These are phyloP conservation scores for Wasmannia auropunctata DNA, from an alignment of 1,140 invertebrate species.

Conservation along the genomic window DNA sequence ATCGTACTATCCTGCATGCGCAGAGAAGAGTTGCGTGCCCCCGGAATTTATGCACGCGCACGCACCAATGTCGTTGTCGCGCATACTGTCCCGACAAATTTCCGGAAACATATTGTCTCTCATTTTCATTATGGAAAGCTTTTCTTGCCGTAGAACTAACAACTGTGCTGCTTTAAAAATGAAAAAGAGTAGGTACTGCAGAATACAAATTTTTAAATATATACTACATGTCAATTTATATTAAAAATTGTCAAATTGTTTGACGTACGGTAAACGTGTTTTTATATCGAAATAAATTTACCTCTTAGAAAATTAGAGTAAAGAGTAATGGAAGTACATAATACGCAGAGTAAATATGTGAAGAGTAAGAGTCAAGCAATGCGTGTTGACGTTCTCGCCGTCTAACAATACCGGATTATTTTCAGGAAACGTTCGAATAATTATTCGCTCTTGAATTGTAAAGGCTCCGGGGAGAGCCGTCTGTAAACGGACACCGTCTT, in stretches of 20 bases:
- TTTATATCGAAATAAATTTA: background rate
- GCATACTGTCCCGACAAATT: constrained; percentile 73
- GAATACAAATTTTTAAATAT: background rate
- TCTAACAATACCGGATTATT: constrained; percentile 8
- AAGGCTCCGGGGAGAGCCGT: background rate
- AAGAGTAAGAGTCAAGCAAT: background rate
- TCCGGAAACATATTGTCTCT: constrained; percentile 65
- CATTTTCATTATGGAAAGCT: background rate
- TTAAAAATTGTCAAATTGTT: background rate
- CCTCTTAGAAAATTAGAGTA: too few relatives aligned
- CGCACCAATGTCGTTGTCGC: constrained; percentile 60
- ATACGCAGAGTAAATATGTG: background rate
- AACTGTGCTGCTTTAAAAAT: background rate
- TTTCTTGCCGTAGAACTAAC: background rate
- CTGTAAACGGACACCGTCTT: constrained; percentile 59
- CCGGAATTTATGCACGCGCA: constrained; percentile 68
- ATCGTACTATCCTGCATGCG: background rate
- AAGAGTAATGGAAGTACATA: background rate
- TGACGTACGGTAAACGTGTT: too few relatives aligned
- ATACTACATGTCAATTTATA: background rate
- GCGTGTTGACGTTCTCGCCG: background rate
- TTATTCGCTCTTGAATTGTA: constrained; percentile 9
- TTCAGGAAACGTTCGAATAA: constrained; percentile 30
- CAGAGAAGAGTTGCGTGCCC: constrained; percentile 38
- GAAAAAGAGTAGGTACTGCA: background rate